Conservation (phyloP, 2,113 vertebrate species). For the Lagopus muta region DNA sequence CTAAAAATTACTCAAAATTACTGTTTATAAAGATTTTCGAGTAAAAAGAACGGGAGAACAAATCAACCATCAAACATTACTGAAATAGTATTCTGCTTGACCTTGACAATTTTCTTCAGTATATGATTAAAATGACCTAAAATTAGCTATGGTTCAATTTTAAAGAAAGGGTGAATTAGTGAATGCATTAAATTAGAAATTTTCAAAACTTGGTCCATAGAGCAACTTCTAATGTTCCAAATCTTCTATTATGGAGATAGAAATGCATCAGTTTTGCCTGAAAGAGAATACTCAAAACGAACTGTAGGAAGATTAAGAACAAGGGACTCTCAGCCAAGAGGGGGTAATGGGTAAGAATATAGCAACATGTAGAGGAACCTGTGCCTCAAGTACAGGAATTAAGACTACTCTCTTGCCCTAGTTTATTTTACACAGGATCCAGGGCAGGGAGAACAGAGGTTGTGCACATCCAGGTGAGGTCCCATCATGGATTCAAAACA, state of each 20-base stretch:
- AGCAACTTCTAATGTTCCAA: neutral
- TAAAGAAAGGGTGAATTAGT: neutral
- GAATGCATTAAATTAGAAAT: neutral
- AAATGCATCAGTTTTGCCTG: neutral
- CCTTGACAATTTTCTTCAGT: neutral
- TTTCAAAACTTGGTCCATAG: neutral
- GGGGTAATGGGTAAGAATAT: neutral
- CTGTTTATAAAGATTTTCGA: neutral
- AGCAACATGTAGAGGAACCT: neutral
- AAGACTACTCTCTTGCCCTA: neutral
- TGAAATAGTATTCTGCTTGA: neutral
- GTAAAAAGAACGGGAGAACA: neutral
- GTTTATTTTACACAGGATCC: neutral
- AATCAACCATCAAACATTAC: neutral
- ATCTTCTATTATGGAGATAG: neutral
- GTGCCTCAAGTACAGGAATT: neutral
- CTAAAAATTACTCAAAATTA: conserved; percentile 37
- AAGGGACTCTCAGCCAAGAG: neutral
- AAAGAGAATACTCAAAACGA: neutral
- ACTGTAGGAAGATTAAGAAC: neutral
- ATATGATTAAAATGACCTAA: neutral
- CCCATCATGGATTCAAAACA: neutral
- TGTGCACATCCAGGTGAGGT: neutral
- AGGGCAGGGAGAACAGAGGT: neutral
- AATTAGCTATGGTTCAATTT: neutral